Percentiles rank a stretch among this genome's conserved stretches.
These are phyloP conservation scores for Hydriomena furcata DNA, from an alignment of 2,888 invertebrate species.

Conservation along the genomic window DNA sequence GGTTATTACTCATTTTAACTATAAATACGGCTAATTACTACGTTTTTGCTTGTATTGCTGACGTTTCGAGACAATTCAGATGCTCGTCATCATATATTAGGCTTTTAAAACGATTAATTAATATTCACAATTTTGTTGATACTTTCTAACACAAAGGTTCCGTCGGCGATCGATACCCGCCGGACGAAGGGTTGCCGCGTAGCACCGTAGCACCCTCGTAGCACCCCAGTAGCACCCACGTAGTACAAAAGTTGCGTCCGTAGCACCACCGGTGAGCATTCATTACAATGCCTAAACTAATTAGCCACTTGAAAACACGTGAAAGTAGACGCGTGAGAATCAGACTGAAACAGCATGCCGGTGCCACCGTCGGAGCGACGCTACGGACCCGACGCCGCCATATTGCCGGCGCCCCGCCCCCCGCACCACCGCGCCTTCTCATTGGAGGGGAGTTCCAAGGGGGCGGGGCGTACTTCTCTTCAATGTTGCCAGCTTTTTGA, in stretches of 20 bases:
- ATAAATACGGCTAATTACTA: no score
- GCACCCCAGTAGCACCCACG: constrained; percentile 29
- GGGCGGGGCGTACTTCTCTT: constrained; percentile 64
- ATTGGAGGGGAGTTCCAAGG: constrained; percentile 55
- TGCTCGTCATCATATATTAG: no score
- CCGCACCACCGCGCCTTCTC: constrained; percentile 39
- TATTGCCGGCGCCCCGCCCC: constrained; percentile 75
- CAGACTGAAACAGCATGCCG: constrained; percentile 57
- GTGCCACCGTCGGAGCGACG: constrained; percentile 49
- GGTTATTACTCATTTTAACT: no score
- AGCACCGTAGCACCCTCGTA: constrained; percentile 40
- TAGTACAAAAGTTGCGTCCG: no score
- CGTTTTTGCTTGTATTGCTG: no score
- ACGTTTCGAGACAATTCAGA: no score
- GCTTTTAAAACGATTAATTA: no score
- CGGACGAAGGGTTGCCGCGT: constrained; percentile 29
- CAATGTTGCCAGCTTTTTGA: constrained; percentile 84
- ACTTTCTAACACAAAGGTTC: constrained; percentile 27
- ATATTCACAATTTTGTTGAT: no score
- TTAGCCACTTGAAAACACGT: constrained; percentile 56
- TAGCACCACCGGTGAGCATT: constrained; percentile 44
- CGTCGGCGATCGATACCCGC: constrained; percentile 45
- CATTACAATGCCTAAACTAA: constrained; percentile 56
- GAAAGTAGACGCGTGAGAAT: constrained; percentile 58
- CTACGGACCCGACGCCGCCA: constrained; percentile 67